These are phyloP conservation scores for Sebastes cheni DNA, from an alignment of 2,797 vertebrate species.

Conservation along the genomic window DNA sequence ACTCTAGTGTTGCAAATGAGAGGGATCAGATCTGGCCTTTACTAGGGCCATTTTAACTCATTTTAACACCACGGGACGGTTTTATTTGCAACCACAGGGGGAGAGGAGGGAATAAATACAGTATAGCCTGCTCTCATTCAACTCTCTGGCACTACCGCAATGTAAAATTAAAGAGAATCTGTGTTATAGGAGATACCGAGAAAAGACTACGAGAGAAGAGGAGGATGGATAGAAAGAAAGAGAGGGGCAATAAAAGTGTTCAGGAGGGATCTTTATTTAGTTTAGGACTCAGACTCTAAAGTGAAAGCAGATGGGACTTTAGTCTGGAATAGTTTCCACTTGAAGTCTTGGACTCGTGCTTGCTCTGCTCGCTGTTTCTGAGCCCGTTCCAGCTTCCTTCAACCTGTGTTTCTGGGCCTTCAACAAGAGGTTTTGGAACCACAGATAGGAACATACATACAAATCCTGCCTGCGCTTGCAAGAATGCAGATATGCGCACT, in stretches of 20 bases:
- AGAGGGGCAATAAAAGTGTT: slow-evolving; percentile 74
- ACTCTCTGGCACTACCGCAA: slow-evolving; percentile 47
- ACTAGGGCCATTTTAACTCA: slow-evolving; percentile 32
- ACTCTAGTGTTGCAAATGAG: slow-evolving; percentile 50
- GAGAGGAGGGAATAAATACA: slow-evolving; percentile 19
- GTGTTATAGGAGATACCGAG: slow-evolving; percentile 26
- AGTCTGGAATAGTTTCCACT: slow-evolving; percentile 85
- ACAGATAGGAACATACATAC: slow-evolving; percentile 24
- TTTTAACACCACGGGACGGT: slow-evolving; percentile 41
- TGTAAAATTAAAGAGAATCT: slow-evolving; percentile 54
- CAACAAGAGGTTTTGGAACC: slow-evolving; percentile 46
- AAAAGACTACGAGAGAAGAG: slow-evolving; percentile 16
- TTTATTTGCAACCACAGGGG: slow-evolving; percentile 59
- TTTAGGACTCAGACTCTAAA: slow-evolving; percentile 81
- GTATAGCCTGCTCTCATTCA: slow-evolving; percentile 34
- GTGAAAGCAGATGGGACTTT: slow-evolving; percentile 84
- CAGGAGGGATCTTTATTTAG: slow-evolving; percentile 85
- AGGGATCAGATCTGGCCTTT: slow-evolving; percentile 41
- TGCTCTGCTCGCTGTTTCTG: slow-evolving; percentile 67
- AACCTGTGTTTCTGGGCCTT: slow-evolving; percentile 61
- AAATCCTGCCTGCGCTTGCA: slow-evolving; percentile 23
- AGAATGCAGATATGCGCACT: background rate
- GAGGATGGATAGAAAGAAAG: slow-evolving; percentile 65
- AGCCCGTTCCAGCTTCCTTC: slow-evolving; percentile 68
- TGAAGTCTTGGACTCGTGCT: slow-evolving; percentile 79